phyloP scores from a whole-genome alignment of 2,888 invertebrate genomes.

The Dryococelus australis region DNA sequence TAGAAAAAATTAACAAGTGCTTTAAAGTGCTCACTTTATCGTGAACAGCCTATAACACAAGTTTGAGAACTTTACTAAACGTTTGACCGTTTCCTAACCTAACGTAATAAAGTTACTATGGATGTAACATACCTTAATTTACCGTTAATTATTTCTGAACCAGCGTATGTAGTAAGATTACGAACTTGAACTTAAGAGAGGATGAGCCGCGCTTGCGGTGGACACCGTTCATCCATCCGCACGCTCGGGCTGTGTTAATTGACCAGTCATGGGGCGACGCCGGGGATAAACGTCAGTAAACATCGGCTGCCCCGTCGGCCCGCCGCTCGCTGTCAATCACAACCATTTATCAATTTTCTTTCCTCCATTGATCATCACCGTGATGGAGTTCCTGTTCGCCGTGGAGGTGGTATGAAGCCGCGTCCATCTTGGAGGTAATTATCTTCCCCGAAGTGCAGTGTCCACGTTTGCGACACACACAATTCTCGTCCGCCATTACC shows the following conservation, averaged over 20 bases:
- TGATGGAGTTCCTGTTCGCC: background rate
- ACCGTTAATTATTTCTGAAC: too few relatives aligned
- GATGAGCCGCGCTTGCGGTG: background rate
- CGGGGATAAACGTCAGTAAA: background rate
- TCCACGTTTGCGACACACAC: too few relatives aligned
- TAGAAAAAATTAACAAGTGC: too few relatives aligned
- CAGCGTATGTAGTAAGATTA: too few relatives aligned
- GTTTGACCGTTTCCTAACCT: too few relatives aligned
- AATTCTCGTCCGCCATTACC: too few relatives aligned
- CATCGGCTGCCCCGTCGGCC: background rate
- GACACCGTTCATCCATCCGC: background rate
- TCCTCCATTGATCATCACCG: background rate
- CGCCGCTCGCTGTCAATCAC: background rate
- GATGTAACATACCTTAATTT: too few relatives aligned
- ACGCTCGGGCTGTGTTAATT: background rate
- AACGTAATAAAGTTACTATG: too few relatives aligned
- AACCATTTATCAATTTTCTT: background rate
- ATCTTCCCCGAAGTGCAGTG: background rate
- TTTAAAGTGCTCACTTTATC: too few relatives aligned
- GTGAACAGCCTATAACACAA: too few relatives aligned
- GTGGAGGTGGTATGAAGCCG: background rate
- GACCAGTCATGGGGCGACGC: background rate
- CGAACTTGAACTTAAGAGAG: too few relatives aligned
- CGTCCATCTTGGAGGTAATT: background rate
- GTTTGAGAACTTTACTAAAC: too few relatives aligned